phyloP scores from a whole-genome alignment of 2,113 vertebrate species.

The Microcebus lehilahytsara region DNA sequence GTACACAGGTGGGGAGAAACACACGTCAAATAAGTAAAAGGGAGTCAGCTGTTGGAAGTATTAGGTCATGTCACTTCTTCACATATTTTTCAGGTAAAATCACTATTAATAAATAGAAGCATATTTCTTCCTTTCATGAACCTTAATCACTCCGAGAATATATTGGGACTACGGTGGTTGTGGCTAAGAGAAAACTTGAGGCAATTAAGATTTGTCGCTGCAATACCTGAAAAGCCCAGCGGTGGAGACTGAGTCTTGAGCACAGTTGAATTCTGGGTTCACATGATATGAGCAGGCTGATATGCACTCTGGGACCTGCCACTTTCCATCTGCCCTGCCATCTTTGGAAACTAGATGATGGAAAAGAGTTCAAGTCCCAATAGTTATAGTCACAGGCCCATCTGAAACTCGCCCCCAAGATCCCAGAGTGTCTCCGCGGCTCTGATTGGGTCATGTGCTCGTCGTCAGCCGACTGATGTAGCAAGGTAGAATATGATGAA shows the following conservation, averaged over 20 bases:
- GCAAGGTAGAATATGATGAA: neutral
- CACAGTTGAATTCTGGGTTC: neutral
- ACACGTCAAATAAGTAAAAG: neutral
- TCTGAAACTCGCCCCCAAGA: neutral
- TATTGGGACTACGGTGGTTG: neutral
- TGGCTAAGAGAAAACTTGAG: neutral
- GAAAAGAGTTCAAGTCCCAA: neutral
- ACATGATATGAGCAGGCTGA: neutral
- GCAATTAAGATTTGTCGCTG: neutral
- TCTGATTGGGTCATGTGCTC: neutral
- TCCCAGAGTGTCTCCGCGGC: neutral
- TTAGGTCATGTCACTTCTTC: neutral
- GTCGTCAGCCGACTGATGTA: too few species aligned
- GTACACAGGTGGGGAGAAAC: neutral
- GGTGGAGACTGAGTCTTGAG: neutral
- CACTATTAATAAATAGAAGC: neutral
- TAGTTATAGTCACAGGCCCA: neutral
- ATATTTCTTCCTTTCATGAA: neutral
- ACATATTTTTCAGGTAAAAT: slow-evolving; percentile 4
- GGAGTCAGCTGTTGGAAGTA: neutral
- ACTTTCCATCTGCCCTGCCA: neutral
- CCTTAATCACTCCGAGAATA: neutral
- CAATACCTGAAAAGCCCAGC: neutral
- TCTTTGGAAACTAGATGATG: neutral
- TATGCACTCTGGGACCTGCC: neutral